Percentiles rank a stretch among this genome's conserved stretches.
Evolutionary conservation across 53 echinoderm and acorn worm species (phyloP).

Genomic region (Henricia sp.): DNA sequence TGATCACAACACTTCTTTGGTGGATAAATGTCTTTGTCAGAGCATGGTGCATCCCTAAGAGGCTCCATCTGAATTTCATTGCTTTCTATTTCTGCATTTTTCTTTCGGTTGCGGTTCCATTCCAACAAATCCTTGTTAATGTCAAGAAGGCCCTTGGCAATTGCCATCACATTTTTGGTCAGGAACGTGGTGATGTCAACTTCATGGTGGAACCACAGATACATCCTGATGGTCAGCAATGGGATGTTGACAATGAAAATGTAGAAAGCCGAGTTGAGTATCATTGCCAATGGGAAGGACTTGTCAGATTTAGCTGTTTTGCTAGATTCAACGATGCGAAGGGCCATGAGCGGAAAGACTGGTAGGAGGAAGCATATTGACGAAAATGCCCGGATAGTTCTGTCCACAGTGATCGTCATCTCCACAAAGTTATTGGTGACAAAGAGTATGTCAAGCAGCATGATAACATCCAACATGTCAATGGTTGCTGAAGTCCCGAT

Average conservation of each 20-base stretch:
- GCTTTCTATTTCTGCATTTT: not conserved
- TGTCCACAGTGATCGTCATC: slow-evolving; percentile 25
- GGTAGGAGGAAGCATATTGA: slow-evolving; percentile 59
- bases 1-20: too few relatives aligned
- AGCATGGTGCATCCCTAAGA: not conserved
- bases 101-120: not conserved
- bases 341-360: slow-evolving; percentile 37
- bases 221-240: slow-evolving; percentile 39
- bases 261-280: slow-evolving; percentile 46
- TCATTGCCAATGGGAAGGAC: slow-evolving; percentile 38
- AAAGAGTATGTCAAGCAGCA: slow-evolving; percentile 56
- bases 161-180: slow-evolving; percentile 82
- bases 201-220: slow-evolving; percentile 62
- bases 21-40: too few relatives aligned
- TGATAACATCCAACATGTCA: slow-evolving; percentile 61
- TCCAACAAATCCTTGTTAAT: slow-evolving; percentile 57
- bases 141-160: slow-evolving; percentile 69
- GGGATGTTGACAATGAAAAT: slow-evolving; percentile 60
- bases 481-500: slow-evolving; percentile 34
- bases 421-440: not conserved
- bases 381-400: slow-evolving; percentile 37
- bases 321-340: slow-evolving; percentile 23
- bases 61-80: slow-evolving; percentile 45
- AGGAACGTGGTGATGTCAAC: slow-evolving; percentile 65
- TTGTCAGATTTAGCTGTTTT: slow-evolving; percentile 26